Base-by-base conservation (phyloP, 35 echinoderm and acorn worm species). In the Holothuria glaberrima region DNA sequence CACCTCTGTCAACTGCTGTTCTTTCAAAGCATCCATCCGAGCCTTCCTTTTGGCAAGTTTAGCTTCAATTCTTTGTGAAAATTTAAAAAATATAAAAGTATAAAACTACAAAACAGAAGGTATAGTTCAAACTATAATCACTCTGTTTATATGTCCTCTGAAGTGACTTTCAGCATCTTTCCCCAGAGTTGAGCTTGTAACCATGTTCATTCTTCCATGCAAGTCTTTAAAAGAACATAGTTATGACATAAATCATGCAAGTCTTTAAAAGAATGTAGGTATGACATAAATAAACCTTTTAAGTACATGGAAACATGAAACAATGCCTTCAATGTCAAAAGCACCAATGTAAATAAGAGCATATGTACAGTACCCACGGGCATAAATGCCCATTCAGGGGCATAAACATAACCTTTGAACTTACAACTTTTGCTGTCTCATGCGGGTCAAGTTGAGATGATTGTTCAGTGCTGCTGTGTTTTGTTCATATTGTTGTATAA, bases 391-490 rank as follows among this genome's bases (percentile, higher is more conserved):
- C 66, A n/a, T n/a, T 7, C 36, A 69, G 66, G 1, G 66, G 66
- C 21, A 26, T 25, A 17, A 41, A 9, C 9, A 29, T 6, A 12
- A 69, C 22, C 66, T 26, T 33, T 33, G 12, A 34, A 92, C 95
- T 90, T 92, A 98, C 95, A 98, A 30, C 58, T 98, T 98, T 34
- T 98, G 95, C 59, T 98, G 95, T 75, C 88, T 98, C 31, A 98
- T 59, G 63, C 87, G 91, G 12, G 95, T 74, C 90, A 98, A 71
- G 58, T 94, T 93, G 5, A 98, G 87, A 78, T 94, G 93, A 35
- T 98, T 98, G 52, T 94, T 94, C 5, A 98, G 46, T 21, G 92
- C 69, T 50, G 79, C 38, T 9, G 81, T 86, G 80, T 98, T 94
- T 71, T 90, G 80, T 87, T 94, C 95, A 88, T 98, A 93, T 44